These are phyloP conservation scores for Sinosuthora webbiana DNA, from an alignment of 2,113 vertebrate genomes.

Conservation along the genomic window DNA sequence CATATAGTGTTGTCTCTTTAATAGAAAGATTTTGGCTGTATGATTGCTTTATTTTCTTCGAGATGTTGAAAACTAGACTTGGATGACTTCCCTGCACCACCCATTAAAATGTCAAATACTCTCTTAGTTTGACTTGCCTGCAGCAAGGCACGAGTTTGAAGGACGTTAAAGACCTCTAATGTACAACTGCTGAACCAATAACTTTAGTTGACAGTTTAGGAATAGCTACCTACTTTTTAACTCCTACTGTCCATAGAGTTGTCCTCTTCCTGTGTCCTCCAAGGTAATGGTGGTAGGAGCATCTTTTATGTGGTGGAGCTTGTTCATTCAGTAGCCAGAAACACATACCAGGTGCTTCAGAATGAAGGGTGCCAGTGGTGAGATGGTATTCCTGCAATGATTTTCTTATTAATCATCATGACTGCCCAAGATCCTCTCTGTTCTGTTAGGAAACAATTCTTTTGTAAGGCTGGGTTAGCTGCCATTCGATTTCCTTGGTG, in stretches of 20 bases:
- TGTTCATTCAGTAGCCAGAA: background rate
- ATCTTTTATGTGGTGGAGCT: background rate
- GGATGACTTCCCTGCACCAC: background rate
- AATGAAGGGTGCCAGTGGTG: background rate
- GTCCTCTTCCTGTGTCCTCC: background rate
- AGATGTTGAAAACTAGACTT: background rate
- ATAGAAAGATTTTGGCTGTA: background rate
- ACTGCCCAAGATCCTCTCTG: background rate
- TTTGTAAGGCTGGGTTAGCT: background rate
- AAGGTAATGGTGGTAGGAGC: background rate
- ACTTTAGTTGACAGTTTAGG: background rate
- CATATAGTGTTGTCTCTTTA: background rate
- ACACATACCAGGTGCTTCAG: background rate
- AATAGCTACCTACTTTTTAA: background rate
- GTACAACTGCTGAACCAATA: background rate
- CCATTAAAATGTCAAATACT: background rate
- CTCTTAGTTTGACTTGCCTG: background rate
- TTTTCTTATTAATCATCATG: background rate
- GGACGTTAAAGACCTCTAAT: background rate
- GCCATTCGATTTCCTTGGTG: conserved; percentile 10
- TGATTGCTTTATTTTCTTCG: background rate
- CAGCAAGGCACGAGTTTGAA: background rate
- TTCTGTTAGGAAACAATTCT: conserved; percentile 6
- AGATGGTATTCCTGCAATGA: background rate
- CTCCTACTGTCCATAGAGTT: background rate